A percentile compares a stretch with the other conserved stretches of the same genome.
phyloP scores from a whole-genome alignment of 2,888 invertebrate species.

The Calameuta idolon region DNA sequence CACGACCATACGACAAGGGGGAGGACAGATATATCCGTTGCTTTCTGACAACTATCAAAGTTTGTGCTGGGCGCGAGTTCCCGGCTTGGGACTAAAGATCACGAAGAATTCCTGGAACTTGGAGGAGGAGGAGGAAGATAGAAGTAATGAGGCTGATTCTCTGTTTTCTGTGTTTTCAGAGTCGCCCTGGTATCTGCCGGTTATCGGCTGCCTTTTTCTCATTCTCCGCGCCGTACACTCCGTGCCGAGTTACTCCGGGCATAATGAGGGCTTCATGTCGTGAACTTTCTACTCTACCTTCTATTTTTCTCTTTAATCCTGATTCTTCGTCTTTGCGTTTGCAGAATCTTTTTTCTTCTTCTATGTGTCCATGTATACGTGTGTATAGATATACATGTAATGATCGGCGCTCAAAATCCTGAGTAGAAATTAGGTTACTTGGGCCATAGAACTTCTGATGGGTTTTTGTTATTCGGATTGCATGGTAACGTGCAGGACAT shows the following conservation, averaged over 20 bases:
- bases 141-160: constrained; percentile 64
- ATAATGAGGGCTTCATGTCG: constrained; percentile 62
- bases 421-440: no score
- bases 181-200: constrained; percentile 53
- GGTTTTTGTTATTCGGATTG: neutral
- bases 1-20: neutral
- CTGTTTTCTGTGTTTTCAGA: constrained; percentile 62
- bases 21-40: constrained; percentile 6
- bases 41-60: constrained; percentile 7
- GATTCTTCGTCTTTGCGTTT: constrained; percentile 7
- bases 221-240: constrained; percentile 8
- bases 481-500: no score
- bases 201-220: constrained; percentile 52
- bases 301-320: constrained; percentile 17
- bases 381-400: neutral
- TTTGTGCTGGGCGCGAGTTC: constrained; percentile 3
- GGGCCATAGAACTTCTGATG: neutral
- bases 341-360: neutral
- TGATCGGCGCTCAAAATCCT: neutral
- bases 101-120: constrained; percentile 59
- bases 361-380: neutral
- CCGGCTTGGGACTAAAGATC: constrained; percentile 51
- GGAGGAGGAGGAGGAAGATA: constrained; percentile 51
- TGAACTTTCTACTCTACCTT: constrained; percentile 44
- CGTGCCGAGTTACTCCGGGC: constrained; percentile 29